These are phyloP conservation scores for Phyllostomus hastatus DNA, from an alignment of 2,113 vertebrate species.

Conservation along the genomic window DNA sequence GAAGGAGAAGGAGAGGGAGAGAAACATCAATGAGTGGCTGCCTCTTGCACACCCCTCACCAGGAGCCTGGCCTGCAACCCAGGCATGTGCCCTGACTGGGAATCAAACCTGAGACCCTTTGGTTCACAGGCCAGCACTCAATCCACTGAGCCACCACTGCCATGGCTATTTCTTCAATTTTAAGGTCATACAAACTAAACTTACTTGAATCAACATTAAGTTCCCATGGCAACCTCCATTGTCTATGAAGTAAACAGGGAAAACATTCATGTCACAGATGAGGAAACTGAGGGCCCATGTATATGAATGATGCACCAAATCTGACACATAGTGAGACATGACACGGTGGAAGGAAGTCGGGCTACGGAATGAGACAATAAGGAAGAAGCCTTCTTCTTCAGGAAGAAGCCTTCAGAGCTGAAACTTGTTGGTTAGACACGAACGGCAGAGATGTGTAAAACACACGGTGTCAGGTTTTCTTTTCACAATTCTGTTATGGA, in stretches of 20 bases:
- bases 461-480: background rate
- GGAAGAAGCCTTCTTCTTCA: background rate
- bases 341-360: background rate
- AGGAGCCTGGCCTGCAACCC: too few species aligned
- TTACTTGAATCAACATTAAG: background rate
- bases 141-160: too few species aligned
- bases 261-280: background rate
- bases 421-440: background rate
- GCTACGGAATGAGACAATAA: background rate
- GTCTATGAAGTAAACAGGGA: background rate
- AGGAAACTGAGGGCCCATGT: background rate
- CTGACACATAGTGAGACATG: background rate
- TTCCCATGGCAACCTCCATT: background rate
- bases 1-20: too few species aligned
- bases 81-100: too few species aligned
- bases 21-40: too few species aligned
- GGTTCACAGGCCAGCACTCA: too few species aligned
- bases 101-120: too few species aligned
- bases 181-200: background rate
- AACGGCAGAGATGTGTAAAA: constrained; percentile 4
- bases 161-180: background rate
- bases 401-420: background rate
- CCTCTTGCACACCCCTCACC: too few species aligned
- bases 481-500: constrained; percentile 58
- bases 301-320: background rate